These are phyloP conservation scores for Hyposoter dolosus DNA, from an alignment of 2,888 invertebrate genomes.

Conservation along the genomic window DNA sequence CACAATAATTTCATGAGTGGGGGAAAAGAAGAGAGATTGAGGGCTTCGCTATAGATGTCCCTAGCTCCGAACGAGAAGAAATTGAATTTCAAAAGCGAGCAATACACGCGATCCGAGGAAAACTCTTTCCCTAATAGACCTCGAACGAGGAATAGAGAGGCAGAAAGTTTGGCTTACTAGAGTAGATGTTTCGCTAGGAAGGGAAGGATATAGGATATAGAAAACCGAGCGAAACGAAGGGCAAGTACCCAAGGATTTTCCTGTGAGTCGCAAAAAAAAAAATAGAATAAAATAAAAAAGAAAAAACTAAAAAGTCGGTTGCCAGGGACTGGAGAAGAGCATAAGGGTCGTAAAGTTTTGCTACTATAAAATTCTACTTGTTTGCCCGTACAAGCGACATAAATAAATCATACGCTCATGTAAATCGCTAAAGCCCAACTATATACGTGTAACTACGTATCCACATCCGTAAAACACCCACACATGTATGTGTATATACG, in stretches of 20 bases:
- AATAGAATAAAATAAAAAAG: background rate
- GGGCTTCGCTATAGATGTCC: background rate
- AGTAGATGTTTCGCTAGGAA: conserved; percentile 23
- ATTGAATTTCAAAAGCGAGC: conserved; percentile 68
- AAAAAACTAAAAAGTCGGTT: conserved; percentile 57
- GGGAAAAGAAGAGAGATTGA: background rate
- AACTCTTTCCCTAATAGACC: conserved; percentile 65
- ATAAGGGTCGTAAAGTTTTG: conserved; percentile 73
- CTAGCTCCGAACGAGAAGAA: conserved; percentile 52
- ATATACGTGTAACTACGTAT: conserved; percentile 8
- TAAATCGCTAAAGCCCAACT: conserved; percentile 71
- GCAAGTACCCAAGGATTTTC: conserved; percentile 34
- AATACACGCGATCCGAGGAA: conserved; percentile 62
- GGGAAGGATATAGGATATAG: conserved; percentile 16
- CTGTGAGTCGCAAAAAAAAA: conserved; percentile 30
- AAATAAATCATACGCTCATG: conserved; percentile 78
- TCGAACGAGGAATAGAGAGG: conserved; percentile 28
- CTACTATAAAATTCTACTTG: conserved; percentile 77
- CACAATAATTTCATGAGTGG: conserved; percentile 1
- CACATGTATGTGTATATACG: background rate
- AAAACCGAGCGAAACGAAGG: background rate
- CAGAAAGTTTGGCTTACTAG: conserved; percentile 48
- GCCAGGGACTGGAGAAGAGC: conserved; percentile 39
- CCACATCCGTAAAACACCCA: background rate
- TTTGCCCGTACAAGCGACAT: conserved; percentile 72